These are phyloP conservation scores for Trimorus sp. DNA, from an alignment of 2,888 invertebrate genomes.

Conservation along the genomic window DNA sequence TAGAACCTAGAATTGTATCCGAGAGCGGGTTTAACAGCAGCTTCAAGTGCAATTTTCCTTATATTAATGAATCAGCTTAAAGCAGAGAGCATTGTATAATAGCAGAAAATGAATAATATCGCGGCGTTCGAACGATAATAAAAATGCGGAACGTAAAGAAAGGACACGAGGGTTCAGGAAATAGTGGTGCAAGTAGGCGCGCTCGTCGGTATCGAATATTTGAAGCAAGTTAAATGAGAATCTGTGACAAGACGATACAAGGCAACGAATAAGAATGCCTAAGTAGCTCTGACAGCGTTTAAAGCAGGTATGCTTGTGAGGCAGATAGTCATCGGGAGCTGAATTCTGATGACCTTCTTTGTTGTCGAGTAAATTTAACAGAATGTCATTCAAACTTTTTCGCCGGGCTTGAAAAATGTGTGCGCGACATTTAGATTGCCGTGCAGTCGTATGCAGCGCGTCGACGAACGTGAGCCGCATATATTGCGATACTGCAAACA, in stretches of 20 bases:
- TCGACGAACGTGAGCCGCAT: constrained; percentile 48
- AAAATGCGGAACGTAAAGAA: too few relatives aligned
- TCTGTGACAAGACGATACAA: constrained; percentile 20
- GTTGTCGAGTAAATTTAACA: constrained; percentile 55
- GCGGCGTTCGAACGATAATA: too few relatives aligned
- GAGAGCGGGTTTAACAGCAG: too few relatives aligned
- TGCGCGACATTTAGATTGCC: constrained; percentile 60
- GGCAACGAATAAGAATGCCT: constrained; percentile 45
- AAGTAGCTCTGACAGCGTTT: constrained; percentile 50
- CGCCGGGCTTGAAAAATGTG: constrained; percentile 48
- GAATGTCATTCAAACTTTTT: constrained; percentile 61
- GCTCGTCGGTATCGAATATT: constrained; percentile 37
- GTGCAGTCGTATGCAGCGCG: constrained; percentile 50
- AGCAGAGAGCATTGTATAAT: too few relatives aligned
- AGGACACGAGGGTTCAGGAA: too few relatives aligned
- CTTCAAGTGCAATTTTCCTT: too few relatives aligned
- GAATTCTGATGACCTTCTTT: constrained; percentile 59
- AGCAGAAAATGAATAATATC: too few relatives aligned
- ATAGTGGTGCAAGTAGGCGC: too few relatives aligned
- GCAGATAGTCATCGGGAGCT: constrained; percentile 57
- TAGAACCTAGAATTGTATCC: too few relatives aligned
- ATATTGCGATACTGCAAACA: constrained; percentile 56
- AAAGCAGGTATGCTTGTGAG: constrained; percentile 48
- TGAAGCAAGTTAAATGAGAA: constrained; percentile 47
- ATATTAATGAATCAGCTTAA: too few relatives aligned